Evolutionary conservation across 2,797 vertebrate genomes (phyloP).

Genomic region (Heterohyrax brucei): DNA sequence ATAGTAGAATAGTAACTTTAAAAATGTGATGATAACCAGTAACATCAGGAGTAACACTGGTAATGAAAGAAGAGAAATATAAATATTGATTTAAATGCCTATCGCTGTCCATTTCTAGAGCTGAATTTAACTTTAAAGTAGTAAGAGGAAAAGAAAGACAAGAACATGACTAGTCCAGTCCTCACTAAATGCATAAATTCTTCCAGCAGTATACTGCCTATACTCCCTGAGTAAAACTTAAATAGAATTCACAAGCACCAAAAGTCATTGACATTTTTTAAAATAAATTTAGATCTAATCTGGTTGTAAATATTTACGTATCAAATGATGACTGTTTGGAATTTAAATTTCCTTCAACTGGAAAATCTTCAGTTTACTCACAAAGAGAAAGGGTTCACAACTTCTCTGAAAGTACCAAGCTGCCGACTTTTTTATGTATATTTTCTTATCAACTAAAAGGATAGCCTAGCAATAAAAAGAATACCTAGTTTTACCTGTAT

Average conservation of each 20-base stretch:
- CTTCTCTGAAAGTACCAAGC: neutral
- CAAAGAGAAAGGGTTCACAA: neutral
- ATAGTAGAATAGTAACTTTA: neutral
- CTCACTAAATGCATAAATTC: neutral
- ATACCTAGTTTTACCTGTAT: constrained; percentile 64
- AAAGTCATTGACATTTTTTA: neutral
- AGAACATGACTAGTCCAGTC: neutral
- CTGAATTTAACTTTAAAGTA: constrained; percentile 17
- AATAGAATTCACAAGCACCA: neutral
- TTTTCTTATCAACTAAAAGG: constrained; percentile 35
- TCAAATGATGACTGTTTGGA: neutral
- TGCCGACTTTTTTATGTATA: neutral
- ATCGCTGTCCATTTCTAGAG: neutral
- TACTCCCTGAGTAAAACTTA: neutral
- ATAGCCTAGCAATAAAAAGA: neutral
- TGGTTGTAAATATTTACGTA: constrained; percentile 5
- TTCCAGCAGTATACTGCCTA: neutral
- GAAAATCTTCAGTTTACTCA: neutral
- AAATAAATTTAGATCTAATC: neutral
- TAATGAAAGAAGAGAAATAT: constrained; percentile 18
- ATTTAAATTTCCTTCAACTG: neutral
- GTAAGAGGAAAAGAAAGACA: neutral
- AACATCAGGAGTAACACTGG: neutral
- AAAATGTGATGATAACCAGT: neutral
- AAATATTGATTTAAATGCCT: constrained; percentile 14